Base-by-base conservation (phyloP, 1,140 invertebrate species). In the Heliconius congener region DNA sequence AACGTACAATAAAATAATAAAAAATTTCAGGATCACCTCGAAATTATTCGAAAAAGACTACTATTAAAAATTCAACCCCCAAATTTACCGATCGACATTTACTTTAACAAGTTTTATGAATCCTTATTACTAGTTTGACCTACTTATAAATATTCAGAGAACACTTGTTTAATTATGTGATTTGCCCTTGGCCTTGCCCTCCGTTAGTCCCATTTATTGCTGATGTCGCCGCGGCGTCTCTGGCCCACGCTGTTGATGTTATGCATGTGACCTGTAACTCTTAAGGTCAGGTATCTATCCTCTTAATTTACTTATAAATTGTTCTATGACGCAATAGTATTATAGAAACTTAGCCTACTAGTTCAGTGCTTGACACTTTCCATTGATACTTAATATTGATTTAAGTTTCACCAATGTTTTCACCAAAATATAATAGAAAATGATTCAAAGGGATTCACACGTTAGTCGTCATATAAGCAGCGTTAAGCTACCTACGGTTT, bases 141-240 rank as follows among this genome's bases (percentile, higher is more conserved):
- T 30, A 66, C 60, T 66, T 30, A 30, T 30, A 66, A 30, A 57
- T 57, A 57, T n/a, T 57, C 19, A 57, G 19, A 57, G 55, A 66
- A 23, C 11, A 27, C 11, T 30, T 30, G n/a, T 57, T n/a, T 57
- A 23, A 23, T 23, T n/a, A 46, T n/a, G 60, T 66, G 60, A 66
- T 66, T 27, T 57, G 57, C 55, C 77, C 77, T 74, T 73, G 77
- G 39, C 77, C 72, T 78, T 78, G 77, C 39, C 50, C 72, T 72
- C 57, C n/a, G 37, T 74, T 73, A 73, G 30, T 72, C 39, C 55
- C 23, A 70, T 70, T 66, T 46, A 42, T 74, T 76, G 18, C 57
- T 57, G 60, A 39, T 27, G 74, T 46, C 60, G 60, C 66, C 74
- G 11, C 23, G 27, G 13, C 27, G 71, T 72, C 37, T 72, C 34